phyloP scores from a whole-genome alignment of 2,113 vertebrate species.

The Orycteropus afer region DNA sequence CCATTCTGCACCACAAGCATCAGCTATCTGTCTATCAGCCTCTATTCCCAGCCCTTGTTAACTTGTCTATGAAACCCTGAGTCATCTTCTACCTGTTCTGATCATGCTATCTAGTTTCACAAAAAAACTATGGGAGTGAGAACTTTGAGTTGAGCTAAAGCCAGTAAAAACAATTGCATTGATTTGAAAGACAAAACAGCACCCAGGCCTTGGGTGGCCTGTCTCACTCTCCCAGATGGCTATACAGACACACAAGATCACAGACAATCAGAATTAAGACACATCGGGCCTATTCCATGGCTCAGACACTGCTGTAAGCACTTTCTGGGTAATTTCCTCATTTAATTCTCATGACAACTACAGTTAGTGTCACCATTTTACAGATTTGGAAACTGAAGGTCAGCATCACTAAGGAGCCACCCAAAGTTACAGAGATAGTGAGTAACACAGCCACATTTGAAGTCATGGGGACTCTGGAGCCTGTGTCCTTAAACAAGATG shows the following conservation, averaged over 20 bases:
- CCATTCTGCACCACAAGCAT: too few relatives aligned
- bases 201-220: not conserved
- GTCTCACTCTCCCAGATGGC: not conserved
- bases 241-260: accelerated
- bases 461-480: not conserved
- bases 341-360: accelerated
- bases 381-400: not conserved
- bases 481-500: not conserved
- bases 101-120: not conserved
- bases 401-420: not conserved
- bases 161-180: not conserved
- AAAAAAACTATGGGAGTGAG: not conserved
- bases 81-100: not conserved
- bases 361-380: accelerated
- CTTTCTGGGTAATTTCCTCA: not conserved
- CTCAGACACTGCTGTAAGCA: accelerated
- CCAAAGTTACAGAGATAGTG: not conserved
- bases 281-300: accelerated
- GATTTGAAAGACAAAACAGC: not conserved
- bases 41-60: not conserved
- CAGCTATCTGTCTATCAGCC: not conserved
- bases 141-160: not conserved
- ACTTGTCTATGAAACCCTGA: too few relatives aligned
- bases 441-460: not conserved
- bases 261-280: accelerated